Conservation (phyloP, 2,888 invertebrate species). For the Conistra vaccinii region DNA sequence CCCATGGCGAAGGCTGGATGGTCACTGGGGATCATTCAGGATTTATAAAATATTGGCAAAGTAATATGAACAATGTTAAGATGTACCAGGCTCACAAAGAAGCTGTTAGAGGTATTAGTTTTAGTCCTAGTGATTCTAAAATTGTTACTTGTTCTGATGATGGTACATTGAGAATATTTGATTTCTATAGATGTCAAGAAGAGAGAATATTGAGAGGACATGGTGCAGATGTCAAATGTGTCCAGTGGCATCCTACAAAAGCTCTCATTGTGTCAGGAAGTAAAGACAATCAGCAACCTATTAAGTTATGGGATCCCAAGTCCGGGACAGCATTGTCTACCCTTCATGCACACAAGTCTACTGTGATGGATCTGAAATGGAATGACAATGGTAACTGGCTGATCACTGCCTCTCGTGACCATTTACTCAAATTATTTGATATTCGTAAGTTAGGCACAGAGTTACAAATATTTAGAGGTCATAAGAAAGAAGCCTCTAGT, state of each 20-base stretch:
- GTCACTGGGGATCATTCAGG: constrained; percentile 99
- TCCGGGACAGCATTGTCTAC: constrained; percentile 98
- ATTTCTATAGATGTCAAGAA: constrained; percentile 99
- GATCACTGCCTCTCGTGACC: constrained; percentile 99
- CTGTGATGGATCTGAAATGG: constrained; percentile 99
- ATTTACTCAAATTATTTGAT: constrained; percentile 99
- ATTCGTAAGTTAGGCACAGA: constrained; percentile 98
- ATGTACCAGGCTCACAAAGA: constrained; percentile 99
- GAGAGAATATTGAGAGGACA: constrained; percentile 98
- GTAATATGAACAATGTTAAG: constrained; percentile 99
- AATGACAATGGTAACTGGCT: constrained; percentile 99
- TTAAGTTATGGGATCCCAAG: constrained; percentile 99
- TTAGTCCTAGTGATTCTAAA: constrained; percentile 99
- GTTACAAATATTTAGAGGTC: constrained; percentile 99
- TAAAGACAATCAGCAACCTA: constrained; percentile 99
- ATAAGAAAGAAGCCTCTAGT: constrained; percentile 99
- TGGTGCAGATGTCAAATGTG: constrained; percentile 99
- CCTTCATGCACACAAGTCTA: constrained; percentile 99
- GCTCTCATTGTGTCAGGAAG: constrained; percentile 99
- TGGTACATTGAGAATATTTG: constrained; percentile 99
- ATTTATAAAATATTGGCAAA: constrained; percentile 99
- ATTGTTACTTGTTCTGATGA: constrained; percentile 99
- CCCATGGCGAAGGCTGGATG: constrained; percentile 99
- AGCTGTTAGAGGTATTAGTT: constrained; percentile 99
- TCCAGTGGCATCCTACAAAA: constrained; percentile 99